Percentiles rank a stretch among this genome's conserved stretches.
Conservation (phyloP, 2,113 vertebrate species). For the Dicentrarchus labrax region DNA sequence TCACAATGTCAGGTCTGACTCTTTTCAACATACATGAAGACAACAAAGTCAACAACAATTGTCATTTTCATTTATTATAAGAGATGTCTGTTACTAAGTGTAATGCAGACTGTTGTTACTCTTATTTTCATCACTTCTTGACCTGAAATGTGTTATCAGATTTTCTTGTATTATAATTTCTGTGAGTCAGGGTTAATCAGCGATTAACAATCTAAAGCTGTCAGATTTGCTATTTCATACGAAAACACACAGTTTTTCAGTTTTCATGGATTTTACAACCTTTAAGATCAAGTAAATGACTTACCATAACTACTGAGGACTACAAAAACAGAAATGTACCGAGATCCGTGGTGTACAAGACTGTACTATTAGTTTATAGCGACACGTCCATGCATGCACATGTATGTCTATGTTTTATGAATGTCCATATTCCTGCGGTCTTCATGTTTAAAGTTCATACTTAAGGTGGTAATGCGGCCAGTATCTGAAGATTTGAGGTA, state of each 20-base stretch:
- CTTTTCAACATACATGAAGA: background rate
- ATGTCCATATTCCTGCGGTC: background rate
- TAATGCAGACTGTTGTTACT: background rate
- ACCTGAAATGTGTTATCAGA: background rate
- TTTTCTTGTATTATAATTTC: background rate
- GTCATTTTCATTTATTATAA: background rate
- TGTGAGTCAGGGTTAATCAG: background rate
- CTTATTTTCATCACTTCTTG: background rate
- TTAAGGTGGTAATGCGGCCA: constrained; percentile 13
- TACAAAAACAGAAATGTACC: background rate
- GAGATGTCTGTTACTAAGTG: background rate
- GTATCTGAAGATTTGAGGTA: background rate
- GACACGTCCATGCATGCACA: background rate
- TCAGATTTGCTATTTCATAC: background rate
- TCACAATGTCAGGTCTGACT: background rate
- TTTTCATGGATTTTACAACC: constrained; percentile 12
- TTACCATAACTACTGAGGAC: background rate
- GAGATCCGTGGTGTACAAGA: background rate
- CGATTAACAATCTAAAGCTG: background rate
- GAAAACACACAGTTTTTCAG: constrained; percentile 8
- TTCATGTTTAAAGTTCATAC: constrained; percentile 23
- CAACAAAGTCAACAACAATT: background rate
- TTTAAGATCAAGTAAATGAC: background rate
- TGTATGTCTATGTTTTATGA: background rate
- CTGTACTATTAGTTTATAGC: background rate